A percentile compares a stretch with the other conserved stretches of the same genome.
phyloP scores from a whole-genome alignment of 2,113 vertebrate genomes.

The Alexandromys fortis region DNA sequence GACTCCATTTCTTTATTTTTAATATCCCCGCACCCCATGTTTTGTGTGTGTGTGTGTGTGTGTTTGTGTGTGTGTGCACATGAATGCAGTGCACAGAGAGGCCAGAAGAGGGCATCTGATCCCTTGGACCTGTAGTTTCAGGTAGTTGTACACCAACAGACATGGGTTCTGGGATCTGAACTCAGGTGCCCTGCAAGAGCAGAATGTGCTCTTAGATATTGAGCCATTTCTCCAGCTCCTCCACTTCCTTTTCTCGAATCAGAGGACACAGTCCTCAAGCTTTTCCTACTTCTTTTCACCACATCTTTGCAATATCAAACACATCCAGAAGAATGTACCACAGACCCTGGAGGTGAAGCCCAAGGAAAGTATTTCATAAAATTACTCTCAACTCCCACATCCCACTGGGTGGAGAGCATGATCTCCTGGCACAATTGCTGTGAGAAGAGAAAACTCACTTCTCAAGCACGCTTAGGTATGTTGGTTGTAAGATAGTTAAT shows the following conservation, averaged over 20 bases:
- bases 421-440: neutral
- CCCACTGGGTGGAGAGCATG: neutral
- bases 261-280: neutral
- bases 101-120: neutral
- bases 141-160: neutral
- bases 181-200: neutral
- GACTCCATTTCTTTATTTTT: neutral
- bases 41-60: no score
- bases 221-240: neutral
- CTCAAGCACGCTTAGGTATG: neutral
- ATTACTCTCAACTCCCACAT: neutral
- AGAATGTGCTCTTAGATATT: neutral
- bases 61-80: no score
- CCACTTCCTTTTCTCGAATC: neutral
- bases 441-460: neutral
- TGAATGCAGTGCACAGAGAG: neutral
- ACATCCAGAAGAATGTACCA: neutral
- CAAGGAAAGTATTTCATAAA: neutral
- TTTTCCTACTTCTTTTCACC: neutral
- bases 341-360: neutral
- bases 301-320: neutral
- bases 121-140: neutral
- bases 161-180: neutral
- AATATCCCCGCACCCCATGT: accelerated
- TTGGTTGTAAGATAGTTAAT: neutral